These are phyloP conservation scores for Eilema griseolum DNA, from an alignment of 2,888 invertebrate genomes.

Conservation along the genomic window DNA sequence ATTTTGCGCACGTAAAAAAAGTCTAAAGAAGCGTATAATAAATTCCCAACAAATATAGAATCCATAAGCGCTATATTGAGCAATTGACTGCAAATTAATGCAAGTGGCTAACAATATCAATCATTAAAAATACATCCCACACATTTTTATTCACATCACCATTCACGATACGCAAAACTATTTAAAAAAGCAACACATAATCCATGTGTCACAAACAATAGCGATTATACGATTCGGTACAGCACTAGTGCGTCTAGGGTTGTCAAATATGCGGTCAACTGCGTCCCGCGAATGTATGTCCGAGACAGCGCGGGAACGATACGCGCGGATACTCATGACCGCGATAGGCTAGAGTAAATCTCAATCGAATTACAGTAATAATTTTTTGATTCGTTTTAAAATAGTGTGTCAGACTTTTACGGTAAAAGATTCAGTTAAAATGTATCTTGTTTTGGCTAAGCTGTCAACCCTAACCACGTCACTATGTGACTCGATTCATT, in stretches of 20 bases:
- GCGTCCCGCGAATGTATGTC: background rate
- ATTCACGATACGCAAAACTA: constrained; percentile 55
- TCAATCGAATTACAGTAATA: background rate
- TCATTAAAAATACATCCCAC: constrained; percentile 51
- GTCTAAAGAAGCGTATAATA: constrained; percentile 10
- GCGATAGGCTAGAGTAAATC: background rate
- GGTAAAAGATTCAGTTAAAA: background rate
- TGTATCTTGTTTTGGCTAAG: background rate
- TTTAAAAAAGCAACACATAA: constrained; percentile 55
- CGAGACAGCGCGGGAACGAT: background rate
- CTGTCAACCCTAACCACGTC: constrained; percentile 41
- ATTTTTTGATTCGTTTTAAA: background rate
- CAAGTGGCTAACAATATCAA: constrained; percentile 42
- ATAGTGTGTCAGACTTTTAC: background rate
- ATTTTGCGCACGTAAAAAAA: no score
- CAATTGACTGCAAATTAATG: constrained; percentile 53
- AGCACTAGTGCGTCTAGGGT: constrained; percentile 42
- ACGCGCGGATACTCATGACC: background rate
- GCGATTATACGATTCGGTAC: constrained; percentile 66
- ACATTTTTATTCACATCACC: constrained; percentile 62
- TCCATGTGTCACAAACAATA: constrained; percentile 62
- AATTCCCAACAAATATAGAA: constrained; percentile 28
- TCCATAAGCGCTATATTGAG: constrained; percentile 38
- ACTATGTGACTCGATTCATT: constrained; percentile 67
- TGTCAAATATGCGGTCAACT: background rate